Conservation (phyloP, 2,113 vertebrate species). For the Grantiella picta region DNA sequence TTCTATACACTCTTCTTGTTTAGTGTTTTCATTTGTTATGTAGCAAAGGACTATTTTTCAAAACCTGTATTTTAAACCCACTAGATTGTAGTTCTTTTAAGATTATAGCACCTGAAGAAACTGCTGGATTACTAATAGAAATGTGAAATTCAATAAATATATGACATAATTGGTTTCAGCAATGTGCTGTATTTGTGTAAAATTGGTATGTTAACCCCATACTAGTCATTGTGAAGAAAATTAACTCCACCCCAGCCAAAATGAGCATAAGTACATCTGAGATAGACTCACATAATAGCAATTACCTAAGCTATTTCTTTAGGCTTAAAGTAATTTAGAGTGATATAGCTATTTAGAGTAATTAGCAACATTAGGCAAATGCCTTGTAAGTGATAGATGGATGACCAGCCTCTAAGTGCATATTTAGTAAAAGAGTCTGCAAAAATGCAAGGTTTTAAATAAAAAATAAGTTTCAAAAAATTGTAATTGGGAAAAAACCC, state of each 20-base stretch:
- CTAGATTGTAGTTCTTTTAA: not conserved
- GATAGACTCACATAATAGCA: not conserved
- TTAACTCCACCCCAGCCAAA: not conserved
- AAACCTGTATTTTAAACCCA: not conserved
- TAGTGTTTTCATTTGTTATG: accelerated
- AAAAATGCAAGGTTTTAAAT: not conserved
- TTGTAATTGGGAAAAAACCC: not conserved
- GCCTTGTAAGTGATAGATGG: not conserved
- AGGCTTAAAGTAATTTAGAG: not conserved
- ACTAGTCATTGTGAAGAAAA: not conserved
- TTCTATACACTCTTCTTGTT: not conserved
- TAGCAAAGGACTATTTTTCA: not conserved
- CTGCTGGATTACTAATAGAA: not conserved
- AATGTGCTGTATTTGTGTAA: not conserved
- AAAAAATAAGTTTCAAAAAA: not conserved
- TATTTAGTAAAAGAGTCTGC: not conserved
- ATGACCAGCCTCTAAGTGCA: not conserved
- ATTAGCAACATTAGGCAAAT: not conserved
- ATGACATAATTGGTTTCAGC: not conserved
- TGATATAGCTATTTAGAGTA: no score
- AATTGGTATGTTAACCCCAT: not conserved
- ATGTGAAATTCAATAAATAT: not conserved
- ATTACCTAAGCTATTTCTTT: not conserved
- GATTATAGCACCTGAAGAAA: not conserved
- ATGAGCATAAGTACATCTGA: not conserved